Conservation (phyloP, 2,797 vertebrate genomes). For the Falco concolor region DNA sequence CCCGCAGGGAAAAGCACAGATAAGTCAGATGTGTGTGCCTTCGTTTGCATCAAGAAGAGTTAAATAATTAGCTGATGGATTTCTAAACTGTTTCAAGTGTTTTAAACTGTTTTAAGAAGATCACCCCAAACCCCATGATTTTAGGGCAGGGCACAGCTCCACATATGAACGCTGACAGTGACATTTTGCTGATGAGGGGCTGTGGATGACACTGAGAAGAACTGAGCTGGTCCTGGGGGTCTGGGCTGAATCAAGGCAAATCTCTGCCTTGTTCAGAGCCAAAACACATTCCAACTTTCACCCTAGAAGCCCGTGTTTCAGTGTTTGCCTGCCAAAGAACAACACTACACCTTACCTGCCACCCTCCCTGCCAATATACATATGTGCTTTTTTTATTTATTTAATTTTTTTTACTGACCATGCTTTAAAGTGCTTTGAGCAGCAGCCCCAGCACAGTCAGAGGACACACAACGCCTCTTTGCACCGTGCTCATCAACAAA, state of each 20-base stretch:
- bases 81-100: background rate
- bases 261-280: background rate
- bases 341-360: rapidly evolving
- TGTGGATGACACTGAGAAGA: rapidly evolving
- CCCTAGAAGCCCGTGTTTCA: background rate
- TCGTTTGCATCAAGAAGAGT: background rate
- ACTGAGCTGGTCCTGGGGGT: background rate
- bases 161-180: rapidly evolving
- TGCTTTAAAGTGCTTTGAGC: background rate
- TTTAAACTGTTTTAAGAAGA: background rate
- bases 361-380: rapidly evolving
- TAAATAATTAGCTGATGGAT: background rate
- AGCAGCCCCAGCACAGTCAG: background rate
- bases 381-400: rapidly evolving
- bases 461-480: rapidly evolving
- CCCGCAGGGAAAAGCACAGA: rapidly evolving
- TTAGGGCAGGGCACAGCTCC: background rate
- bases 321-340: background rate
- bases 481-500: rapidly evolving
- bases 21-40: rapidly evolving
- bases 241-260: background rate
- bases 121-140: background rate
- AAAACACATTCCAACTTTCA: background rate
- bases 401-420: background rate
- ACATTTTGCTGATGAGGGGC: background rate